Base-by-base conservation (phyloP, 2,888 invertebrate species). In the Nomada hirtipes region DNA sequence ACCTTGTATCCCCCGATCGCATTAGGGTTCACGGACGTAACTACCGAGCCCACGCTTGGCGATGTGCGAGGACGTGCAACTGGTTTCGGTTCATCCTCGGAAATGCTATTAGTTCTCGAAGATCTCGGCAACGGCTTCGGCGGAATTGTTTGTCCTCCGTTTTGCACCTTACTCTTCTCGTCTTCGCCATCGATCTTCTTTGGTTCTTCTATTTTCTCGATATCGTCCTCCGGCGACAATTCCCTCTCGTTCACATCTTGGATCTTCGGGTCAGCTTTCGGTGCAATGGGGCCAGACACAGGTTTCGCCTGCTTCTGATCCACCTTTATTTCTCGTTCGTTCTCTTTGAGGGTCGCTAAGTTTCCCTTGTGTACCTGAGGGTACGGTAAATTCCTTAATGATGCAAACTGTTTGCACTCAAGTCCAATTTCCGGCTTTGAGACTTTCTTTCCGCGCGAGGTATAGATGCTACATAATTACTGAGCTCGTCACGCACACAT, bases 51-150 rank as follows among this genome's bases (percentile, higher is more conserved):
- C 3, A 95, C 95, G 76, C 94, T 94, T 20, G 95, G 94, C 0
- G 95, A 96, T 18, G 97, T 97, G 92, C 98, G 95, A 9, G 97
- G 97, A 90, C 96, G 94, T 80, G 96, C 96, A 55, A 96, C 95
- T 10, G 96, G 96, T 90, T 96, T 96, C 18, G 97, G 96, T 79
- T 93, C 95, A 1, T 95, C 95, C 89, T 97, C 97, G 0, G 97
- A 96, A 76, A 97, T 95, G 18, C 97, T 96, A 89, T 96, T 95
- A 59, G 96, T 95, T 89, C 96, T 95, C 61, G 96, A 97, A 0
- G 97, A 96, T 89, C 97, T 95, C 0, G 98, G 97, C 94, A 97
- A 94, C 18, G 98, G 97, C 92, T 97, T 97, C 0, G 97, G 97
- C 1, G 97, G 96, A 64, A 96, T 95, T 0, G 93, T 94, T 7